A percentile compares a stretch with the other conserved stretches of the same genome.
These are phyloP conservation scores for Tenthredo livida DNA, from an alignment of 2,888 invertebrate genomes.

Conservation along the genomic window DNA sequence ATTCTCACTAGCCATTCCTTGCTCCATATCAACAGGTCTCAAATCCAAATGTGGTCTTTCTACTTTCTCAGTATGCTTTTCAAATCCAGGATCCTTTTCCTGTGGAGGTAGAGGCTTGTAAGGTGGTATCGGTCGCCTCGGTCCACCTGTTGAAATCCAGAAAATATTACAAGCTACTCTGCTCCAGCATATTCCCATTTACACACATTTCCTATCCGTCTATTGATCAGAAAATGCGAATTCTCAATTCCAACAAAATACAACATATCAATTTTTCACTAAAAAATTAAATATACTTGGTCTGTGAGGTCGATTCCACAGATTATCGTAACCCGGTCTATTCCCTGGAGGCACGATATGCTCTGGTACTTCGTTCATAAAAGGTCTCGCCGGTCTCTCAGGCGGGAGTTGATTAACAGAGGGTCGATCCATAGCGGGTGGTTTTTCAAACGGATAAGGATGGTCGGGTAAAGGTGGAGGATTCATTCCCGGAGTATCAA, in stretches of 20 bases:
- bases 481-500: conserved; percentile 81
- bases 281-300: conserved; percentile 55
- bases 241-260: neutral
- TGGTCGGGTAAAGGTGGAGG: conserved; percentile 79
- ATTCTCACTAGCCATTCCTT: neutral
- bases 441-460: conserved; percentile 86
- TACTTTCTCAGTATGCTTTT: conserved; percentile 52
- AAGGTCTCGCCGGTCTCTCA: conserved; percentile 81
- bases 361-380: conserved; percentile 86
- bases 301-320: conserved; percentile 64
- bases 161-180: neutral
- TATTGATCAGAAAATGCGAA: neutral
- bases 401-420: conserved; percentile 78
- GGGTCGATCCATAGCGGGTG: conserved; percentile 81
- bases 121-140: conserved; percentile 69
- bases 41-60: conserved; percentile 59
- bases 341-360: conserved; percentile 83
- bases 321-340: conserved; percentile 57
- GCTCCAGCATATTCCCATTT: neutral
- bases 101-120: conserved; percentile 71
- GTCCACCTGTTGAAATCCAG: conserved; percentile 61
- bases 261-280: neutral
- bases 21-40: conserved; percentile 53
- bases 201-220: neutral
- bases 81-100: conserved; percentile 57